Evolutionary conservation across 2,888 invertebrate species (phyloP).

Genomic region (Mesorhabditis spiculigera): DNA sequence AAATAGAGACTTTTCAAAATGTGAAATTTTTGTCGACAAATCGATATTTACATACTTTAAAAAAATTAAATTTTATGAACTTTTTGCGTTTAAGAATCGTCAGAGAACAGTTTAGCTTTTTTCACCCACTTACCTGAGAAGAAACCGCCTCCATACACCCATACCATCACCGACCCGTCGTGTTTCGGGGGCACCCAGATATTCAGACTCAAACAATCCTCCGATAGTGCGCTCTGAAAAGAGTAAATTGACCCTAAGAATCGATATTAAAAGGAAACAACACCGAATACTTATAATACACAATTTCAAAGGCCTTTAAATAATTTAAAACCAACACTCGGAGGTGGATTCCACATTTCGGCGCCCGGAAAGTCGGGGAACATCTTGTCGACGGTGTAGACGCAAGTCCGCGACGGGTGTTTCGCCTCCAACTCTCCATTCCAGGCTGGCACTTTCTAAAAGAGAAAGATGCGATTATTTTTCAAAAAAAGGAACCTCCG

Average conservation of each 20-base stretch:
- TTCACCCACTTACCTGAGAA: slow-evolving; percentile 46
- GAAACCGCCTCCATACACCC: slow-evolving; percentile 60
- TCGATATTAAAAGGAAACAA: background rate
- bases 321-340: slow-evolving; percentile 65
- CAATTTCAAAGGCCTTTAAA: no score
- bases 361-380: slow-evolving; percentile 68
- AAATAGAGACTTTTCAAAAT: no score
- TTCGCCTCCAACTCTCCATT: slow-evolving; percentile 47
- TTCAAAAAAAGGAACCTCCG: slow-evolving; percentile 38
- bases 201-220: slow-evolving; percentile 91
- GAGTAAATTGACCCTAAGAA: background rate
- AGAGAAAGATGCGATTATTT: slow-evolving; percentile 12
- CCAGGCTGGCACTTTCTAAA: slow-evolving; percentile 14
- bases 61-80: no score
- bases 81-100: no score
- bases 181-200: slow-evolving; percentile 75
- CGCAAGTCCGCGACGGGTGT: slow-evolving; percentile 43
- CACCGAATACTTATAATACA: slow-evolving; percentile 3
- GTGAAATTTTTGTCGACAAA: no score
- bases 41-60: no score
- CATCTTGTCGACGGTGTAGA: slow-evolving; percentile 44
- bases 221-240: slow-evolving; percentile 62
- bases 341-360: slow-evolving; percentile 90
- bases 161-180: slow-evolving; percentile 58
- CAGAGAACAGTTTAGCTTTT: slow-evolving; percentile 31